Base-by-base conservation (phyloP, 1,140 invertebrate species). In the Palaemon carinicauda region DNA sequence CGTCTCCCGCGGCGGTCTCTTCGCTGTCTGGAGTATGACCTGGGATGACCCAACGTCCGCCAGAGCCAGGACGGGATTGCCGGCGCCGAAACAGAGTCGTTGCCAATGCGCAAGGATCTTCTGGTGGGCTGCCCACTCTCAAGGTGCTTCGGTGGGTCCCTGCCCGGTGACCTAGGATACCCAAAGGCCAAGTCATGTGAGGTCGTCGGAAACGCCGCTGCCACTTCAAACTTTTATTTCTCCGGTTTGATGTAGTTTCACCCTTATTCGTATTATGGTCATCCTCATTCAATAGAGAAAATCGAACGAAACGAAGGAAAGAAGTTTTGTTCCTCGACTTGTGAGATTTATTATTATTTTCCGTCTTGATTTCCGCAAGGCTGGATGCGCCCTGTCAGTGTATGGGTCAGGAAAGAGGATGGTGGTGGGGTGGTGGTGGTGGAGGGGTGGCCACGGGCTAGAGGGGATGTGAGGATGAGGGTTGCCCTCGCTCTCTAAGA, bases 101-200 rank as follows among this genome's bases (percentile, higher is more conserved):
- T 80, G 79, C 79, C 79, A 33, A 15, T 41, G 31, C 54, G 51
- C 79, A 54, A 56, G 79, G 79, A 27, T 65, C 54, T 80, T 65
- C 54, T 80, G 56, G 31, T 80, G 79, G 79, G 79, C 33, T 56
- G 54, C 12, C 51, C 33, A 19, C 41, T 53, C 75, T 27, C 75
- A 50, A 41, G 41, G 41, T 41, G 41, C 41, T 41, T 41, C 41
- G 41, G 41, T 41, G 41, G 41, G 41, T 31, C 29, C 79, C 54
- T 65, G 56, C 54, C 79, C 79, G 79, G 79, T 80, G 79, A 80
- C 79, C 79, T 80, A 80, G 41, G 79, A 33, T 80, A 33, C 79
- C 74, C 50, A 41, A 19, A 19, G n/a, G 9, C 50, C 9, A 19
- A 27, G 65, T 54, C 69, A 54, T 80, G 79, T 80, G 54, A 80